These are phyloP conservation scores for Myotis pilosus DNA, from an alignment of 2,797 vertebrate genomes.

Conservation along the genomic window DNA sequence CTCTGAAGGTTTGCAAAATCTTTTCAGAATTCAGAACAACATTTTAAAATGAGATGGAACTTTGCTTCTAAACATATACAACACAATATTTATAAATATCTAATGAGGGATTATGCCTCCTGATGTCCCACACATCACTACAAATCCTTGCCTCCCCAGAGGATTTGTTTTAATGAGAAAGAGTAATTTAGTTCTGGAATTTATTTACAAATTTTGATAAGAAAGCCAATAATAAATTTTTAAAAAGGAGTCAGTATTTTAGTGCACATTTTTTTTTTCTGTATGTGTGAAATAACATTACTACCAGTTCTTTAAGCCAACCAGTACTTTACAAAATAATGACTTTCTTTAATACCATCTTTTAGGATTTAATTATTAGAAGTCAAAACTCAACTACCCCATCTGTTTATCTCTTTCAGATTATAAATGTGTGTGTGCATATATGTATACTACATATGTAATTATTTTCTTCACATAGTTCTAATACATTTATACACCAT, in stretches of 20 bases:
- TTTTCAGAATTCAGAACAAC: neutral
- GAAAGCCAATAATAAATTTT: neutral
- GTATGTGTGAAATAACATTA: neutral
- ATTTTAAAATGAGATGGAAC: neutral
- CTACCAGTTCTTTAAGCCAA: neutral
- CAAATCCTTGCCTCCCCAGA: neutral
- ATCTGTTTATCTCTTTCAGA: neutral
- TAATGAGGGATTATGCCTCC: neutral
- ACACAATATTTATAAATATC: constrained; percentile 25
- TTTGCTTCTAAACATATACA: neutral
- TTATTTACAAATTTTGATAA: constrained; percentile 36
- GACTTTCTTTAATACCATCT: neutral
- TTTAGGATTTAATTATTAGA: neutral
- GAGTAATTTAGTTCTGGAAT: neutral
- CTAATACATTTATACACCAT: neutral
- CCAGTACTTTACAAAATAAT: neutral
- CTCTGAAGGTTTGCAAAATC: neutral
- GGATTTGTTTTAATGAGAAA: neutral
- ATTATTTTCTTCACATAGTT: neutral
- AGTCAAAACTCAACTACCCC: neutral
- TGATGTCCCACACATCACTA: neutral
- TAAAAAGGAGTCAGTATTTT: neutral
- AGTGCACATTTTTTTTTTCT: neutral
- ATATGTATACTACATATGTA: neutral
- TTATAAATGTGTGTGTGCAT: neutral